phyloP scores from a whole-genome alignment of 2,888 invertebrate genomes.

The Electrophaes corylata region DNA sequence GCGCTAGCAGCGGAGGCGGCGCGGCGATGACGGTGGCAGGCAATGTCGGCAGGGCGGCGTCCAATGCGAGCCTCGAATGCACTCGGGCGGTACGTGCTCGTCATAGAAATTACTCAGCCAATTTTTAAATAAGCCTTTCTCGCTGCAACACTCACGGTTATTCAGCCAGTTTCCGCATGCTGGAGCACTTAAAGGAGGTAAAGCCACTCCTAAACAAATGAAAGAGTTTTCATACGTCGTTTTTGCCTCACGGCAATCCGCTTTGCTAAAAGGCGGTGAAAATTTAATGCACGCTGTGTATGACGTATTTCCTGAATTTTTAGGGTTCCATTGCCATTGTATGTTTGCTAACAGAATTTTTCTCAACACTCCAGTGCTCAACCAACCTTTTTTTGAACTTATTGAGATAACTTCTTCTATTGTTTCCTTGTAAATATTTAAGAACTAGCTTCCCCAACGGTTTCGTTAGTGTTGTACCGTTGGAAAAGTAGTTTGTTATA shows the following conservation, averaged over 20 bases:
- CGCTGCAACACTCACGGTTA: constrained; percentile 77
- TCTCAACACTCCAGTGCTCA: background rate
- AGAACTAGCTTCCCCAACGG: too few relatives aligned
- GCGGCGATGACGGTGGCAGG: constrained; percentile 28
- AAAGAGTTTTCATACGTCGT: constrained; percentile 73
- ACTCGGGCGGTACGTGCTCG: constrained; percentile 75
- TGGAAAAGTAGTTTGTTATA: too few relatives aligned
- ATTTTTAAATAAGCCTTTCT: constrained; percentile 79
- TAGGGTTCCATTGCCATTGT: constrained; percentile 39
- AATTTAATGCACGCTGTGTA: constrained; percentile 71
- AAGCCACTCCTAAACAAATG: constrained; percentile 80
- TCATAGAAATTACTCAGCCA: constrained; percentile 78
- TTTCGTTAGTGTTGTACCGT: too few relatives aligned
- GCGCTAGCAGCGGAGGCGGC: constrained; percentile 31
- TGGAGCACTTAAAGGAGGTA: constrained; percentile 76
- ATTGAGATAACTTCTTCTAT: background rate
- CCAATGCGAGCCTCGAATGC: constrained; percentile 68
- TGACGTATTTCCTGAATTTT: constrained; percentile 47
- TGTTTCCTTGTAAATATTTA: background rate
- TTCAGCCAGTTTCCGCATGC: constrained; percentile 70
- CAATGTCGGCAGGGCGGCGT: constrained; percentile 39
- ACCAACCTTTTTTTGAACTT: background rate
- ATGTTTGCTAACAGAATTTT: background rate
- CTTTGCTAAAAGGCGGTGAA: constrained; percentile 74
- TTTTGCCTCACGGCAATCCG: constrained; percentile 68